Conservation (phyloP, 1,140 invertebrate genomes). For the Belonocnema kinseyi region DNA sequence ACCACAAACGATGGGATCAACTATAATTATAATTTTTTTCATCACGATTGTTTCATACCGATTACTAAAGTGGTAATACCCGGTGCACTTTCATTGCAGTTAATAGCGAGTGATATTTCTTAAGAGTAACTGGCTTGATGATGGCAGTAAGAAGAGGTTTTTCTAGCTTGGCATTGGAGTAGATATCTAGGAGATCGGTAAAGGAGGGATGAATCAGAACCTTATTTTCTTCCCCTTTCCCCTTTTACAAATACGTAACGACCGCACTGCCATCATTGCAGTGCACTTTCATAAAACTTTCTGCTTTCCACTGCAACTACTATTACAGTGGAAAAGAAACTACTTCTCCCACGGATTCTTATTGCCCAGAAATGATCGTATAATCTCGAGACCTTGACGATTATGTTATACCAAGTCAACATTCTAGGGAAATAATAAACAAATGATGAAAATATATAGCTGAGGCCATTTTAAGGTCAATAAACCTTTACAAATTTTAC, state of each 20-base stretch:
- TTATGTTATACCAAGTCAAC: neutral
- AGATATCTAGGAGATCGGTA: neutral
- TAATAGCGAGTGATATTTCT: conserved; percentile 6
- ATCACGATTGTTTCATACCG: conserved; percentile 43
- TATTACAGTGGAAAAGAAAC: conserved; percentile 16
- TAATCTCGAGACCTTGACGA: conserved; percentile 13
- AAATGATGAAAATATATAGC: too few species aligned
- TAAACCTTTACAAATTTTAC: too few species aligned
- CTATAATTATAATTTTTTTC: conserved; percentile 37
- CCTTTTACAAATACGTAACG: conserved; percentile 35
- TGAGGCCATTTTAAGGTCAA: too few species aligned
- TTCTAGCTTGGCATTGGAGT: conserved; percentile 21
- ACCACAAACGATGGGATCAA: neutral
- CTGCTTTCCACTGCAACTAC: conserved; percentile 62
- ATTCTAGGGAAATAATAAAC: neutral
- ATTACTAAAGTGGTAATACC: conserved; percentile 58
- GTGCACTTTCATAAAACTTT: conserved; percentile 72
- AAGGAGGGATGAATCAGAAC: neutral
- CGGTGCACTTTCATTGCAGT: conserved; percentile 55
- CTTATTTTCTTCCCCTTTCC: neutral
- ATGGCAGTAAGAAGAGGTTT: neutral
- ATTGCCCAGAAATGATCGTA: conserved; percentile 1
- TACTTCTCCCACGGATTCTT: conserved; percentile 31
- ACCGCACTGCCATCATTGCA: conserved; percentile 47
- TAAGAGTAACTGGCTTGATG: neutral